Evolutionary conservation across 2,113 vertebrate species (phyloP), one percentile per base, ranked within the genome.

Genomic region (Pavo muticus): DNA sequence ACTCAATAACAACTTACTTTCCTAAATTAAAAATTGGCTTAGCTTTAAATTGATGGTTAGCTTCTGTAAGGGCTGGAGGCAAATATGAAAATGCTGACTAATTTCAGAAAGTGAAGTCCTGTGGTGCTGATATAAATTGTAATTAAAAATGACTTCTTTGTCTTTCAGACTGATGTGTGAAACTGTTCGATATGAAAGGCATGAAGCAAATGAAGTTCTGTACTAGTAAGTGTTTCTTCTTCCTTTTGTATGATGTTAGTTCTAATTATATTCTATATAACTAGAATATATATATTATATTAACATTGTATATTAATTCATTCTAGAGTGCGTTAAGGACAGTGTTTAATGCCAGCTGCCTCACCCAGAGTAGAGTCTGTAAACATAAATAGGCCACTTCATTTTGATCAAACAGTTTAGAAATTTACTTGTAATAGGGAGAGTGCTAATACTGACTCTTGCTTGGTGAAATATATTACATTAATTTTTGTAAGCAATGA

Each of bases 141-240:
- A 70, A 95, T 81, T 94, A 84, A 91, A 89, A 88, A 24, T 56
- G 0, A 52, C 44, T 93, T 87, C 5, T 89, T 77, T 95, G 35
- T 97, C 75, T 98, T 98, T 76, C 98, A 99, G 99, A 97, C 98
- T 99, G 87, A 99, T 99, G 99, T 99, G 99, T 92, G 99, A 99
- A 98, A 99, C 99, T 3, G 99, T 99, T 92, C 98, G 99, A 85
- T 99, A 99, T 6, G 99, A 99, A 97, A 98, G 99, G 91, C 99
- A 99, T 11, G 99, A 99, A 97, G 99, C 99, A 88, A 99, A 99
- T 78, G 99, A 99, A 98, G 99, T 99, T 83, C 97, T 99, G 3
- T 99, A 99, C 98, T 99, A 99, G 99, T 99, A 98, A 98, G 99
- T 99, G 95, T 93, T 90, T 68, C 60, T 91, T 8, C 80, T 77